phyloP scores from a whole-genome alignment of 1,140 invertebrate genomes.

The Drosophila teissieri region DNA sequence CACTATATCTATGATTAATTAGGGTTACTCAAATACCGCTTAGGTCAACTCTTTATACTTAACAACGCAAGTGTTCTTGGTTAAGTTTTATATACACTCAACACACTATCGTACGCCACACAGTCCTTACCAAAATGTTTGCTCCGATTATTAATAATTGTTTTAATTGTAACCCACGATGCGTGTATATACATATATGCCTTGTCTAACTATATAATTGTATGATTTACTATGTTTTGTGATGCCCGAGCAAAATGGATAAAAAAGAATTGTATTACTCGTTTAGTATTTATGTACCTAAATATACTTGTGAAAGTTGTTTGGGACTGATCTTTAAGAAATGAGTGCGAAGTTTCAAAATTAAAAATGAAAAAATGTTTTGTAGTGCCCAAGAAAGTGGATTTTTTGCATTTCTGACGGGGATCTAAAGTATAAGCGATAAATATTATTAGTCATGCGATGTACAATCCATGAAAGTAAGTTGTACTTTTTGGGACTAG shows the following conservation, averaged over 20 bases:
- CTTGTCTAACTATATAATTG: conserved; percentile 31
- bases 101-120: conserved; percentile 41
- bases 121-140: conserved; percentile 52
- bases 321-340: conserved; percentile 53
- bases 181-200: conserved; percentile 44
- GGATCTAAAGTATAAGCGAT: too few relatives aligned
- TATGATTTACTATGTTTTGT: conserved; percentile 54
- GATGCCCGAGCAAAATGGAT: conserved; percentile 49
- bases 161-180: conserved; percentile 36
- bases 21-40: conserved; percentile 50
- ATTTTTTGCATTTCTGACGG: background rate
- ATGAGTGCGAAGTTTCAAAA: conserved; percentile 44
- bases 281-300: conserved; percentile 73
- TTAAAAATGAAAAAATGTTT: conserved; percentile 65
- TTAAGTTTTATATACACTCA: conserved; percentile 54
- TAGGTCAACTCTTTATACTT: conserved; percentile 56
- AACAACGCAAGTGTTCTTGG: conserved; percentile 49
- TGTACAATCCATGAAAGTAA: too few relatives aligned
- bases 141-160: conserved; percentile 30
- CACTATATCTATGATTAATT: conserved; percentile 56
- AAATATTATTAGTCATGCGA: too few relatives aligned
- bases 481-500: too few relatives aligned
- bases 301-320: conserved; percentile 41
- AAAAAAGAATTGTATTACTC: conserved; percentile 63
- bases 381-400: conserved; percentile 64